These are phyloP conservation scores for Drepana falcataria DNA, from an alignment of 2,888 invertebrate genomes.

Conservation along the genomic window DNA sequence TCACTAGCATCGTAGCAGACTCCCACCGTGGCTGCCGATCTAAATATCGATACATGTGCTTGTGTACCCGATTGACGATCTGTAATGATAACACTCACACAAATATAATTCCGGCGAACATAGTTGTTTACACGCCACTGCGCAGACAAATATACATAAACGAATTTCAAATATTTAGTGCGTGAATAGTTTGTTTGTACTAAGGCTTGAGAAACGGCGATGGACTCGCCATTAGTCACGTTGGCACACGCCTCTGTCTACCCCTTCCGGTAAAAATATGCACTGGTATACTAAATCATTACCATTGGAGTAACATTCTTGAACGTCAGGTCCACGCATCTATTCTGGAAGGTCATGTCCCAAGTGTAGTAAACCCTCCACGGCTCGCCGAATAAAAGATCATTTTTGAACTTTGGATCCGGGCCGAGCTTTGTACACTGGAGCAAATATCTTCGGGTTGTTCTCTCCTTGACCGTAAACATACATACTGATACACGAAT, in stretches of 20 bases:
- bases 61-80: slow-evolving; percentile 43
- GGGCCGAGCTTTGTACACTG: slow-evolving; percentile 6
- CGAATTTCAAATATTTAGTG: too few species aligned
- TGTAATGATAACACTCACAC: slow-evolving; percentile 11
- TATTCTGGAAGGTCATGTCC: slow-evolving; percentile 41
- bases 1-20: slow-evolving; percentile 43
- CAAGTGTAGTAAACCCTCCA: slow-evolving; percentile 60
- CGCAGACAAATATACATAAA: too few species aligned
- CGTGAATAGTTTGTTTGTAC: too few species aligned
- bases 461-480: slow-evolving; percentile 13
- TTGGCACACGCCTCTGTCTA: too few species aligned
- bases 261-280: too few species aligned
- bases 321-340: slow-evolving; percentile 51
- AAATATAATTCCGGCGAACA: too few species aligned
- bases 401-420: slow-evolving; percentile 49
- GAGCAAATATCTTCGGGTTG: slow-evolving; percentile 27
- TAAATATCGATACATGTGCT: slow-evolving; percentile 56
- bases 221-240: too few species aligned
- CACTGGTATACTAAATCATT: slow-evolving; percentile 10
- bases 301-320: slow-evolving; percentile 44
- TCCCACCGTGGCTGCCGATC: slow-evolving; percentile 54
- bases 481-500: neutral
- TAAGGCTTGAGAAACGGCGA: too few species aligned
- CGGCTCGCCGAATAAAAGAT: slow-evolving; percentile 39
- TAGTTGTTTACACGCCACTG: too few species aligned